Conservation (phyloP, 2,797 vertebrate species). For the Sebastes minor region DNA sequence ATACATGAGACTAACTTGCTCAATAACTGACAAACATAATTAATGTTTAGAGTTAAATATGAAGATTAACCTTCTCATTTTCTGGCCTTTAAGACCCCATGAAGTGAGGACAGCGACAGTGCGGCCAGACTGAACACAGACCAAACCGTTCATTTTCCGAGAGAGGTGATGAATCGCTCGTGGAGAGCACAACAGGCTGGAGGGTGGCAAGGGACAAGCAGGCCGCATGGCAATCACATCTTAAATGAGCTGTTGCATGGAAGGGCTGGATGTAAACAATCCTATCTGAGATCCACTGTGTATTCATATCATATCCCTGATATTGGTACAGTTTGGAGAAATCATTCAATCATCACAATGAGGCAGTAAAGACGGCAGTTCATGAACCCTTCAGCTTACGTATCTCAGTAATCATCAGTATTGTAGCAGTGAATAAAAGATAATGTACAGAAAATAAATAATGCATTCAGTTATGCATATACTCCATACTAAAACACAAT, state of each 20-base stretch:
- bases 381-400: slow-evolving; percentile 4
- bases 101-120: not conserved
- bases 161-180: not conserved
- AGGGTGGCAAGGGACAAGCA: not conserved
- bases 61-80: not conserved
- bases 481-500: not conserved
- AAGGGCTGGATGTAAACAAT: not conserved
- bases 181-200: not conserved
- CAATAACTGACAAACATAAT: not conserved
- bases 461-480: not conserved
- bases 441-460: not conserved
- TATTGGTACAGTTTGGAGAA: not conserved
- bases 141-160: not conserved
- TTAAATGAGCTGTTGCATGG: not conserved
- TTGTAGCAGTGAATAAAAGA: slow-evolving; percentile 10
- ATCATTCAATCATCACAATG: not conserved
- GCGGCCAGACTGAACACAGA: not conserved
- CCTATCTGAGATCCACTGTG: not conserved
- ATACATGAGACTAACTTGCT: not conserved
- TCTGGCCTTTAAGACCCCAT: not conserved
- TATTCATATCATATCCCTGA: not conserved
- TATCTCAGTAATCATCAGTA: not conserved
- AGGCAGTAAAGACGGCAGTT: not conserved
- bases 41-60: not conserved
- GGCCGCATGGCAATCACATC: not conserved